Evolutionary conservation across 1,140 invertebrate species (phyloP), one percentile per base, ranked within the genome.

Genomic region (Liolophura sinensis): DNA sequence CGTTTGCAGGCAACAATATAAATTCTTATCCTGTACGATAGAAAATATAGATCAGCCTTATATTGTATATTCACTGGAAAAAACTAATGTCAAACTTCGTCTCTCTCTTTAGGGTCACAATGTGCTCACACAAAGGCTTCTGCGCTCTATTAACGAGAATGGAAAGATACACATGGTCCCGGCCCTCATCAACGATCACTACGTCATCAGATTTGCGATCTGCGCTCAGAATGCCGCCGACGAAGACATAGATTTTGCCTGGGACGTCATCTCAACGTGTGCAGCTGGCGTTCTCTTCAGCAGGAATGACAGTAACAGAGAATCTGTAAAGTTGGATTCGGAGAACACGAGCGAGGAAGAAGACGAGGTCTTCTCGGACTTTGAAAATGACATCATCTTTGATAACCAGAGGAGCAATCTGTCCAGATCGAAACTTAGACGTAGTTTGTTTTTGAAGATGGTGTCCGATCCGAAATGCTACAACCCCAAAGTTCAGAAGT

Each of bases 111-210:
- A 92, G 82, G 95, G 95, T 31, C 88, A 90, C 14, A 94, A 98
- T 78, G 91, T 92, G 73, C 78, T 97, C 18, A 99, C 98, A 82
- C 94, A 98, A 84, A 96, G 95, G 79, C 86, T 99, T 4, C 85
- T 99, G 60, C 94, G 94, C 60, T 89, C 90, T 58, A 96, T 99
- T 68, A 99, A 99, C 78, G 95, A 93, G 61, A 97, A 95, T 7
- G 96, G 96, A 11, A 94, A 94, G 82, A 85, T 99, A 60, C 97
- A 99, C 81, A 98, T 99, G 96, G 95, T 99, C 4, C 96, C 96
- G 0, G 94, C 96, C 47, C 90, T 97, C 46, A 78, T 88, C 0
- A 93, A 94, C 78, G 94, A 97, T 46, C 90, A 91, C 68, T 97
- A 93, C 79, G 83, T 88, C 3, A 99, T 99, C 72, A 97, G 99